A percentile compares a stretch with the other conserved stretches of the same genome.
Evolutionary conservation across 2,113 vertebrate species (phyloP).

Genomic region (Microcebus ravelobensis): DNA sequence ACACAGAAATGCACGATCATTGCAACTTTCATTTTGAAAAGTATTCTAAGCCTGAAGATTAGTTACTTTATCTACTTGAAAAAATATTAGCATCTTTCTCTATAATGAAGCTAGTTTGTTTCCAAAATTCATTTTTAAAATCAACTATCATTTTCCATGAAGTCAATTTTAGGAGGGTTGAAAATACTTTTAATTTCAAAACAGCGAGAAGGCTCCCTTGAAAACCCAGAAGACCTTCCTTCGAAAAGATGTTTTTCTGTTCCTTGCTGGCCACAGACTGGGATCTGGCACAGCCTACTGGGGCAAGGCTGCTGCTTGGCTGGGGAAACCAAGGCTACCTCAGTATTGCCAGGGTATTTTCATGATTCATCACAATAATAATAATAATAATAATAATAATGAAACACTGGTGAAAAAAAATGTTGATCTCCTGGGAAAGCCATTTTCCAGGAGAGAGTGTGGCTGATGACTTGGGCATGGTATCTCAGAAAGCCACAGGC

Average conservation of each 20-base stretch:
- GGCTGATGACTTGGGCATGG: neutral
- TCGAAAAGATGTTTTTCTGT: neutral
- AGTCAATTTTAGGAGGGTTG: neutral
- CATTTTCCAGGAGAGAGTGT: neutral
- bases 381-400: too few relatives aligned
- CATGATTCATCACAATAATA: neutral
- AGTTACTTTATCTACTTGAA: neutral
- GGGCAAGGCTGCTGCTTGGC: neutral
- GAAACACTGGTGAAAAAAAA: neutral
- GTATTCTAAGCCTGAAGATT: neutral
- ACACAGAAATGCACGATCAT: neutral
- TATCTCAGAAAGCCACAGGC: neutral
- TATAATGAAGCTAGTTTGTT: neutral
- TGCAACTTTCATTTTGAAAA: neutral
- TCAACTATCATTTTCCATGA: neutral
- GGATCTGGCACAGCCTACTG: neutral
- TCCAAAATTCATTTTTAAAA: constrained; percentile 38
- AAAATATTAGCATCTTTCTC: constrained; percentile 18
- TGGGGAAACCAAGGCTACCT: neutral
- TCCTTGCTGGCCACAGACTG: neutral
- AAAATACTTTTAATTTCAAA: constrained; percentile 13
- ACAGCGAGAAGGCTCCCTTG: neutral
- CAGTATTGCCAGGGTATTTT: neutral
- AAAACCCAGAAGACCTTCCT: neutral
- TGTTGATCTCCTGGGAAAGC: neutral